Evolutionary conservation across 1,140 invertebrate species (phyloP).

Genomic region (Rhagoletis pomonella): DNA sequence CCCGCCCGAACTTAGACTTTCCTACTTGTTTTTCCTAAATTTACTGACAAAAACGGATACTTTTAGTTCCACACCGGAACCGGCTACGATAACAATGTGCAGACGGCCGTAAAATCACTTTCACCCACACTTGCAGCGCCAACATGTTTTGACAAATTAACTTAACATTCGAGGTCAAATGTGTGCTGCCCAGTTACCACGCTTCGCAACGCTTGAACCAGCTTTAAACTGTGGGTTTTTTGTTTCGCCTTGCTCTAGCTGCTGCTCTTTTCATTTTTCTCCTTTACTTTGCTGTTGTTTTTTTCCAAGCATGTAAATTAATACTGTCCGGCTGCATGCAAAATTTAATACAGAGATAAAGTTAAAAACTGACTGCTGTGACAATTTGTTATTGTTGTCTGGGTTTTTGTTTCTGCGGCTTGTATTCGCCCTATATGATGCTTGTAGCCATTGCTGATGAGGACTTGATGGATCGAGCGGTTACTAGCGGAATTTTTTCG

Average conservation of each 20-base stretch:
- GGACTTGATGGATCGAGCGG: neutral
- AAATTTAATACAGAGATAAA: constrained; percentile 50
- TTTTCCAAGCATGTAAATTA: constrained; percentile 38
- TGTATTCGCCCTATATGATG: neutral
- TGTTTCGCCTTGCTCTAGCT: neutral
- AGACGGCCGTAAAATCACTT: neutral
- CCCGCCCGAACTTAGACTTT: too few relatives aligned
- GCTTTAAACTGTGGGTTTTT: neutral
- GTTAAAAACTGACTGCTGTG: constrained; percentile 44
- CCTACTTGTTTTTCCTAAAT: too few relatives aligned
- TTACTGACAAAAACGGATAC: too few relatives aligned
- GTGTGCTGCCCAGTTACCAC: neutral
- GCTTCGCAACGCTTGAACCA: neutral
- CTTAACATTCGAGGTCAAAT: constrained; percentile 45
- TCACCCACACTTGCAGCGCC: neutral
- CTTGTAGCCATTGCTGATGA: neutral
- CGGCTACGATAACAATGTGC: too few relatives aligned
- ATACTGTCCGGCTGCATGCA: constrained; percentile 41
- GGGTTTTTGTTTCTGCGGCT: neutral
- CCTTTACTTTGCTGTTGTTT: neutral
- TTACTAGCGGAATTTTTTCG: neutral
- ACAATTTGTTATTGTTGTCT: constrained; percentile 5
- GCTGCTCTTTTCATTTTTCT: neutral
- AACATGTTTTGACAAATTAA: constrained; percentile 33
- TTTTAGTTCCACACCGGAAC: too few relatives aligned